phyloP scores from a whole-genome alignment of 2,797 vertebrate species.

The Craterocephalus amniculus region DNA sequence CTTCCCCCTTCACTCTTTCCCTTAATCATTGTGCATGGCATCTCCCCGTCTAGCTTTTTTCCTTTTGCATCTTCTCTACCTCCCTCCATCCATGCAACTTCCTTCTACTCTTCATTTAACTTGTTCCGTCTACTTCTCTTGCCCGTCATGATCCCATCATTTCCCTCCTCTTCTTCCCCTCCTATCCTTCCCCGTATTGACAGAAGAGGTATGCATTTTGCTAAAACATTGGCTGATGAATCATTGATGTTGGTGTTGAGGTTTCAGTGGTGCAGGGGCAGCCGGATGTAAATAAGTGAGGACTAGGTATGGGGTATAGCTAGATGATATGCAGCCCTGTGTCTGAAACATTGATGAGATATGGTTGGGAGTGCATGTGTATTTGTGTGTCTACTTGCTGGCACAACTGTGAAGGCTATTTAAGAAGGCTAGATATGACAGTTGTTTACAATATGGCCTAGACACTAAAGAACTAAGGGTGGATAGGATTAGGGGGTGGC shows the following conservation, averaged over 20 bases:
- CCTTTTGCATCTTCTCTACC: not conserved
- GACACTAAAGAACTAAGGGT: conserved; percentile 74
- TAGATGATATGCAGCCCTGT: conserved; percentile 89
- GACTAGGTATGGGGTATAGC: conserved; percentile 80
- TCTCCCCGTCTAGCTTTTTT: too few relatives aligned
- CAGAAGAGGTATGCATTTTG: conserved; percentile 76
- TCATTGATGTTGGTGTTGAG: conserved; percentile 81
- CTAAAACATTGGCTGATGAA: conserved; percentile 82
- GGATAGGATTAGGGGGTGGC: conserved; percentile 78
- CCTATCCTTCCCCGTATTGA: conserved; percentile 63
- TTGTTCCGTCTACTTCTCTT: conserved; percentile 11
- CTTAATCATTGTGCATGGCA: too few relatives aligned
- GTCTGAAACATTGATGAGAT: conserved; percentile 93
- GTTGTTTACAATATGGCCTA: conserved; percentile 90
- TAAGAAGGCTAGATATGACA: conserved; percentile 90
- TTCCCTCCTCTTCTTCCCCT: conserved; percentile 31
- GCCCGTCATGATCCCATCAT: conserved; percentile 10
- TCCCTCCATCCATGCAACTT: not conserved
- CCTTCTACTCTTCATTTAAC: conserved; percentile 5
- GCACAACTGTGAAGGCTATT: conserved; percentile 82
- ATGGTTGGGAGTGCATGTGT: conserved; percentile 40
- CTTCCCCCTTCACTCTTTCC: not conserved
- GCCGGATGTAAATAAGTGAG: conserved; percentile 97
- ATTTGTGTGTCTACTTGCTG: conserved; percentile 17
- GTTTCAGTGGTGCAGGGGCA: conserved; percentile 77